Conservation (phyloP, 2,888 invertebrate species). For the Latrodectus elegans region DNA sequence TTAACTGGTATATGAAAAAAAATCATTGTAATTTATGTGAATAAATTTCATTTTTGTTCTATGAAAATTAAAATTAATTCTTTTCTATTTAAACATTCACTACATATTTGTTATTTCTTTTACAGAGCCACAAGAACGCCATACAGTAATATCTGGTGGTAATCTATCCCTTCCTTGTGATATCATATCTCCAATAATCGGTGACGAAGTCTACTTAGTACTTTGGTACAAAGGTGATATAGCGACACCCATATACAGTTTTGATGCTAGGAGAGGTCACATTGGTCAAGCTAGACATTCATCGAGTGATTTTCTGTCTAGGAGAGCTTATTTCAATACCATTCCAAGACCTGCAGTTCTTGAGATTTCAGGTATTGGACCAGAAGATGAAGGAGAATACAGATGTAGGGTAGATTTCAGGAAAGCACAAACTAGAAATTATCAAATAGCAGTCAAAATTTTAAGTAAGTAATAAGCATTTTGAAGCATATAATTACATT, state of each 20-base stretch:
- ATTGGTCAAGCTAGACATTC: slow-evolving; percentile 74
- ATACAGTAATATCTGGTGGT: slow-evolving; percentile 63
- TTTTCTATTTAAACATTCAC: too few species aligned
- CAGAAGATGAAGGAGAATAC: slow-evolving; percentile 91
- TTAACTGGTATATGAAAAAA: neutral
- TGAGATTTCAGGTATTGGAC: slow-evolving; percentile 79
- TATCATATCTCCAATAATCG: slow-evolving; percentile 56
- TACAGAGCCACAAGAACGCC: slow-evolving; percentile 56
- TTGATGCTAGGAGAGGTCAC: slow-evolving; percentile 65
- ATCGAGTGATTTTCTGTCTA: slow-evolving; percentile 87
- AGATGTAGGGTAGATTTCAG: slow-evolving; percentile 92
- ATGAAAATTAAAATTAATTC: too few species aligned
- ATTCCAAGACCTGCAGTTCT: slow-evolving; percentile 76
- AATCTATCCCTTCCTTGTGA: slow-evolving; percentile 68
- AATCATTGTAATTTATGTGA: neutral
- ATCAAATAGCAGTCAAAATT: slow-evolving; percentile 91
- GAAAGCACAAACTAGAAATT: slow-evolving; percentile 91
- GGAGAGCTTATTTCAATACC: slow-evolving; percentile 87
- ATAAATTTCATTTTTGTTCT: neutral
- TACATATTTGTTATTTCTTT: neutral
- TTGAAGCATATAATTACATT: too few species aligned
- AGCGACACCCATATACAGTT: slow-evolving; percentile 69
- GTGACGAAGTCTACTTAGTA: slow-evolving; percentile 67
- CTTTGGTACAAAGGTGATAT: slow-evolving; percentile 69
- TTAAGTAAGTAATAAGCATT: slow-evolving; percentile 80